Base-by-base conservation (phyloP, 2,113 vertebrate species). In the Danionella cerebrum region DNA sequence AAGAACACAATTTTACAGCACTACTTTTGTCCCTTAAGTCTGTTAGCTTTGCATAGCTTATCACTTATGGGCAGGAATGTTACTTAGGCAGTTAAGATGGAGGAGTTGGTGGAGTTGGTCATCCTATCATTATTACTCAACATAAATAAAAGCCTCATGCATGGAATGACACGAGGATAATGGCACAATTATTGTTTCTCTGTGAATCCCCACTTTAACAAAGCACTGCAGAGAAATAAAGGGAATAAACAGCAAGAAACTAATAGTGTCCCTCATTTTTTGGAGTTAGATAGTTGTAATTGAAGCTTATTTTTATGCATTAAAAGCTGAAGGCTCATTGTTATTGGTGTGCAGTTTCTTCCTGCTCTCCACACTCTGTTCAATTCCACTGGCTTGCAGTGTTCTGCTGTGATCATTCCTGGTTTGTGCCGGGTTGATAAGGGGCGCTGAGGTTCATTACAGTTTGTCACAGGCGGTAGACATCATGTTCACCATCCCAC, bases 391-490 rank as follows among this genome's bases (percentile, higher is more conserved):
- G 55, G 42, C 69, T 72, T 39, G 41, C 67, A 69, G 64, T 51
- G 47, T 70, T 74, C 69, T 38, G 36, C 41, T 65, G 75, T 69
- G 74, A 76, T 78, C 71, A 65, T 70, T 74, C 62, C 67, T 72
- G 38, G 55, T 78, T 80, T 81, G 72, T 65, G 72, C 57, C 27
- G 41, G 4, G 33, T 71, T 78, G 79, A 82, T 84, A 80, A 79
- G 76, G 55, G 69, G 48, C 63, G 11, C 74, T 69, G 73, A 69
- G 72, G 67, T 77, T 80, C 73, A 81, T 80, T 76, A 76, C 41
- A 57, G 77, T 71, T 78, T 79, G 52, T 84, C 78, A 73, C 70
- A 72, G 68, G 67, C 75, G 67, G 75, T 67, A 76, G 72, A 82
- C 73, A 22, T 71, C 66, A 31, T 77, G 74, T 82, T 82, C 78